Conservation (phyloP, 2,888 invertebrate species). For the Linnaemya tessellans region DNA sequence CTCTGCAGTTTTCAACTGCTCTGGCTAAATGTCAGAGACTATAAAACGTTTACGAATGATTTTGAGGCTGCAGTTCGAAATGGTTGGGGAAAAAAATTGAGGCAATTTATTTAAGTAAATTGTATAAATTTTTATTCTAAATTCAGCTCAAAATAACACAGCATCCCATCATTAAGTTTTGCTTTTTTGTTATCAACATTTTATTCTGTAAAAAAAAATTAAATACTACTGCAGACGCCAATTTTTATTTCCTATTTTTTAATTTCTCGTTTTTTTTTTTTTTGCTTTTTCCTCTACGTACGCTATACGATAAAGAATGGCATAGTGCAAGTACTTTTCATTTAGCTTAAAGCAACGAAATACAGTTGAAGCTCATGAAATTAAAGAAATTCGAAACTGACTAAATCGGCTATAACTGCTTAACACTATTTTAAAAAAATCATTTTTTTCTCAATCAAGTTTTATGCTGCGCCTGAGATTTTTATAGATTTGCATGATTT, state of each 20-base stretch:
- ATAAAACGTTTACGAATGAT: slow-evolving; percentile 57
- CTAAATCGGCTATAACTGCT: too few relatives aligned
- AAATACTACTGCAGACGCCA: slow-evolving; percentile 63
- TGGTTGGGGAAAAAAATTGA: not conserved
- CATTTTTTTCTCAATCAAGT: too few relatives aligned
- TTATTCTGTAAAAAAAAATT: slow-evolving; percentile 27
- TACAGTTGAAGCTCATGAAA: not conserved
- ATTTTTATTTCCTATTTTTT: slow-evolving; percentile 49
- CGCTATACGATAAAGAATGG: not conserved
- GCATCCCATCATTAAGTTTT: slow-evolving; percentile 53
- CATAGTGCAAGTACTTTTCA: not conserved
- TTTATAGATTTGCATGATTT: too few relatives aligned
- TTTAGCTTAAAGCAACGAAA: too few relatives aligned
- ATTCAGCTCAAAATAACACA: slow-evolving; percentile 35
- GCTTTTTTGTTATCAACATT: slow-evolving; percentile 29
- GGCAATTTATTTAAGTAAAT: slow-evolving; percentile 51
- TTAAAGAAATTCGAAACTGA: not conserved
- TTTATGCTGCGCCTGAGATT: too few relatives aligned
- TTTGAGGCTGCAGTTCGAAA: slow-evolving; percentile 9
- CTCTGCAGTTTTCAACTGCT: slow-evolving; percentile 25
- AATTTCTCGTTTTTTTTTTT: slow-evolving; percentile 19
- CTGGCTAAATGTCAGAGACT: slow-evolving; percentile 56
- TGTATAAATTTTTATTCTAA: slow-evolving; percentile 48
- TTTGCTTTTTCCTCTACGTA: not conserved
- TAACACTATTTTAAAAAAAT: too few relatives aligned